Conservation (phyloP, 2,113 vertebrate genomes). For the Syngnathus typhle region DNA sequence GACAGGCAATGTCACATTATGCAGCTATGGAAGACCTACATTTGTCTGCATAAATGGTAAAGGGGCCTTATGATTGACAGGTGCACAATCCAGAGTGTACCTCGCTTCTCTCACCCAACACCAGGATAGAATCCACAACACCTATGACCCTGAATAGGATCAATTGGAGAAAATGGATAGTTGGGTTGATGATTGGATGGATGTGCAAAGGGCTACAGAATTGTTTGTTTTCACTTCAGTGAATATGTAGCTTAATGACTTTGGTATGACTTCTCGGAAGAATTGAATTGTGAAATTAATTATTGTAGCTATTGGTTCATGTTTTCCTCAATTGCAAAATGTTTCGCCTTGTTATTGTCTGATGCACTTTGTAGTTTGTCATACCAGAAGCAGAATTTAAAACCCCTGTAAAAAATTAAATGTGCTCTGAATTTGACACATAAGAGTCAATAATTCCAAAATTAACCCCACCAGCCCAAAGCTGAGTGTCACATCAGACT, state of each 20-base stretch:
- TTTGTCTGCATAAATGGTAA: constrained; percentile 78
- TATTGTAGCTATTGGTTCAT: no score
- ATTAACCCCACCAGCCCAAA: no score
- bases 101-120: background rate
- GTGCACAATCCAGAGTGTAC: background rate
- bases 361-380: no score
- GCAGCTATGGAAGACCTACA: constrained; percentile 72
- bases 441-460: no score
- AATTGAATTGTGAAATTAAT: background rate
- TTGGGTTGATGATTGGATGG: background rate
- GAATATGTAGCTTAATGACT: constrained; percentile 1
- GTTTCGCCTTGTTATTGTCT: no score
- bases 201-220: constrained; percentile 56
- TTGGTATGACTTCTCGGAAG: background rate
- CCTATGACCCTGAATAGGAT: background rate
- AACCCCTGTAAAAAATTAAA: no score
- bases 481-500: no score
- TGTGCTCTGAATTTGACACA: no score
- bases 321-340: no score
- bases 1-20: constrained; percentile 67
- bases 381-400: no score
- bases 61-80: constrained; percentile 29
- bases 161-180: background rate
- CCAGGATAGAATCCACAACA: background rate
- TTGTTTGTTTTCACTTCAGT: constrained; percentile 70